phyloP scores from a whole-genome alignment of 1,140 invertebrate species.

The Wiebesia pumilae region DNA sequence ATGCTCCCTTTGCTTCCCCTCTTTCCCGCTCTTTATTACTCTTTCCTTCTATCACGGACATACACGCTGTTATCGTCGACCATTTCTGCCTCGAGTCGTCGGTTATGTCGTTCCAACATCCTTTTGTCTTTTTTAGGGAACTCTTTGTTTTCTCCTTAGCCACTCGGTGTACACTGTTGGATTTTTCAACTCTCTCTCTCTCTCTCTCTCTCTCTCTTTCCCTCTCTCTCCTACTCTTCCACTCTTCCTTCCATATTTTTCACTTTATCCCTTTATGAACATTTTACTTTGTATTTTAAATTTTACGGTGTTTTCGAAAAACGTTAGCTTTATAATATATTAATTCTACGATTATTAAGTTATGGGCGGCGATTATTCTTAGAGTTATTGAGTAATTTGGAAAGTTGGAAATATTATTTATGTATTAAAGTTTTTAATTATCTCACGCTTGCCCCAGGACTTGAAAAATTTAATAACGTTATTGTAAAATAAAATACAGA shows the following conservation, averaged over 20 bases:
- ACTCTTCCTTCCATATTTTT: no score
- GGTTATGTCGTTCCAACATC: conserved; percentile 28
- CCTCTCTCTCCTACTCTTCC: not conserved
- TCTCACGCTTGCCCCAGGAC: not conserved
- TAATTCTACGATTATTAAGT: not conserved
- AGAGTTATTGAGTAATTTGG: not conserved
- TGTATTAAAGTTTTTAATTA: not conserved
- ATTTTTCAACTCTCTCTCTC: not conserved
- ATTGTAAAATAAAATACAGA: not conserved
- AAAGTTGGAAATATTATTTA: not conserved
- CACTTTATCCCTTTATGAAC: not conserved
- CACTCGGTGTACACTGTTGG: not conserved
- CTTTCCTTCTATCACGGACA: not conserved
- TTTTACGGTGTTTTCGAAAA: not conserved
- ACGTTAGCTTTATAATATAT: conserved; percentile 4
- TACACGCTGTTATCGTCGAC: no score
- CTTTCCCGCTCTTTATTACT: not conserved
- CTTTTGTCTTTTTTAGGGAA: conserved; percentile 44
- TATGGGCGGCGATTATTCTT: not conserved
- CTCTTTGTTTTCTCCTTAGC: conserved; percentile 35
- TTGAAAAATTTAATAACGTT: not conserved
- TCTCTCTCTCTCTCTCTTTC: not conserved
- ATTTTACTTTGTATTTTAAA: not conserved
- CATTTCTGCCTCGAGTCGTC: not conserved
- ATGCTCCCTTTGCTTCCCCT: conserved; percentile 52